A percentile compares a stretch with the other conserved stretches of the same genome.
phyloP scores from a whole-genome alignment of 2,113 vertebrate genomes.

The Malaclemys terrapin region DNA sequence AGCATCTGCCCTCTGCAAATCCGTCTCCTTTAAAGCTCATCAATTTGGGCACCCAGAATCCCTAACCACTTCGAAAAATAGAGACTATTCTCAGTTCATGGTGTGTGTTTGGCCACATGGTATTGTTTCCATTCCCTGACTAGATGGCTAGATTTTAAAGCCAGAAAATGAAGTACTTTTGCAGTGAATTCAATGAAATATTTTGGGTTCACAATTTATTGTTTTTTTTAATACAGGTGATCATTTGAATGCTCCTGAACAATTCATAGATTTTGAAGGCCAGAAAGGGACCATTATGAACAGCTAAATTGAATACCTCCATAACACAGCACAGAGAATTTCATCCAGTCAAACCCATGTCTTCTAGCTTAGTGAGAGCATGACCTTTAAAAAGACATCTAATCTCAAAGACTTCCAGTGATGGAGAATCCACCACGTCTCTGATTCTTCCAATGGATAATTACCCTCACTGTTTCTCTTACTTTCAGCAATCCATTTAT shows the following conservation, averaged over 20 bases:
- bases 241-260: not conserved
- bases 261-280: not conserved
- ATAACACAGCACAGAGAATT: fast-evolving
- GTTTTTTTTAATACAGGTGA: not conserved
- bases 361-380: not conserved
- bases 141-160: not conserved
- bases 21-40: not conserved
- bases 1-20: fast-evolving
- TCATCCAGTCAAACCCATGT: not conserved
- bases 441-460: not conserved
- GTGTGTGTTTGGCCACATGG: fast-evolving
- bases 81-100: too few relatives aligned
- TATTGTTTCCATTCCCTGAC: not conserved
- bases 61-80: too few relatives aligned
- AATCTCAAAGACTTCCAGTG: not conserved
- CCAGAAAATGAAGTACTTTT: not conserved
- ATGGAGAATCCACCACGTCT: fast-evolving
- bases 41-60: not conserved
- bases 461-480: not conserved
- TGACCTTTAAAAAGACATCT: not conserved
- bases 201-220: not conserved
- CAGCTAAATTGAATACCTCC: not conserved
- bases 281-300: not conserved
- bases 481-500: not conserved
- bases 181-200: not conserved